Evolutionary conservation across 37 sponge, comb jelly and placozoan species (phyloP).

Genomic region (Amphimedon queenslandica): DNA sequence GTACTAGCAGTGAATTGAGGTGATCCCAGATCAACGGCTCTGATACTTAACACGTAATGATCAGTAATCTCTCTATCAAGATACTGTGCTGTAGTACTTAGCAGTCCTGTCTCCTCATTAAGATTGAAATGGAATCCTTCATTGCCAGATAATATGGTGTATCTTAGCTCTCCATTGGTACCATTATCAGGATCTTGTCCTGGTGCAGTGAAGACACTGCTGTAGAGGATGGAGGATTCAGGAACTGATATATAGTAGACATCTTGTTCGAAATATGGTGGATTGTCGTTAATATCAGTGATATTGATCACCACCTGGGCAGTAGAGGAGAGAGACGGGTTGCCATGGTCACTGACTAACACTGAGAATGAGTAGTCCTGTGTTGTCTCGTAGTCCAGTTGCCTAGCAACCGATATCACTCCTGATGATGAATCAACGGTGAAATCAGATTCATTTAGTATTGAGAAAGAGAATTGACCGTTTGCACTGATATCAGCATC

Average conservation of each 20-base stretch:
- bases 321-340: constrained; percentile 12
- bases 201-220: constrained; percentile 45
- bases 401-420: constrained; percentile 9
- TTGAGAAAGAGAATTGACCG: constrained; percentile 26
- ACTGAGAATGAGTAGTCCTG: constrained; percentile 42
- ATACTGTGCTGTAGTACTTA: constrained; percentile 11
- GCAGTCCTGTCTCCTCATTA: constrained; percentile 52
- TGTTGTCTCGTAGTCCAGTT: constrained; percentile 47
- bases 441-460: constrained; percentile 11
- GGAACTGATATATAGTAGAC: constrained; percentile 45
- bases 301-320: constrained; percentile 29
- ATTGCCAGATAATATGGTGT: constrained; percentile 62
- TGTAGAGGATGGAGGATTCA: constrained; percentile 46
- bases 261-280: constrained; percentile 40
- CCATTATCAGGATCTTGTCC: constrained; percentile 63
- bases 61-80: constrained; percentile 58
- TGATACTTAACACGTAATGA: constrained; percentile 34
- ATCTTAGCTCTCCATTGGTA: constrained; percentile 54
- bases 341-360: constrained; percentile 45
- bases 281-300: constrained; percentile 63
- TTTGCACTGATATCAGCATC: constrained; percentile 59
- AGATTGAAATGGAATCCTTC: constrained; percentile 51
- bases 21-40: constrained; percentile 58
- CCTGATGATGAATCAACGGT: constrained; percentile 50
- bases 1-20: constrained; percentile 65